Conservation (phyloP, 2,797 vertebrate genomes). For the Premnoplex brunnescens region DNA sequence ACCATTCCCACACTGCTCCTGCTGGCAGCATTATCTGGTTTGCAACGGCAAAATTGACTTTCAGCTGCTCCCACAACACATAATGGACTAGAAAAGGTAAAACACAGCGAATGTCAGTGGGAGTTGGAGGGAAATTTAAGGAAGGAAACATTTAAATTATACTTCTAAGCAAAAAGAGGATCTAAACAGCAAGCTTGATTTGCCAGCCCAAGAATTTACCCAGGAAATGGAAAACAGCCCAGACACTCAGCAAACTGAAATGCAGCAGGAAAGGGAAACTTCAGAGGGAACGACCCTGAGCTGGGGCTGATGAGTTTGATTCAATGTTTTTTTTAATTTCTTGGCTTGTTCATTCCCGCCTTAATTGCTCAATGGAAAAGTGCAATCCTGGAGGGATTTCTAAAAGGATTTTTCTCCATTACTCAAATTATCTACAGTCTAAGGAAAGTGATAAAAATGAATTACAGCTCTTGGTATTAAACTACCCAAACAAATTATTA, state of each 20-base stretch:
- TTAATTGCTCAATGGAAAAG: neutral
- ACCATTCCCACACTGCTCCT: neutral
- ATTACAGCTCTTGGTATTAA: conserved; percentile 41
- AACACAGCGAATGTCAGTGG: neutral
- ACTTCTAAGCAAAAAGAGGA: neutral
- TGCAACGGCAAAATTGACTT: neutral
- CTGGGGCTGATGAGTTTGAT: neutral
- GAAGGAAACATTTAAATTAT: neutral
- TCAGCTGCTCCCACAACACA: neutral
- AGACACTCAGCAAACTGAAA: neutral
- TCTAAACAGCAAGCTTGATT: neutral
- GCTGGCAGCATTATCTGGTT: neutral
- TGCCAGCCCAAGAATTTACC: neutral
- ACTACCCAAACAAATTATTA: conserved; percentile 58
- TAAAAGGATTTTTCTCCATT: neutral
- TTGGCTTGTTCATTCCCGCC: neutral
- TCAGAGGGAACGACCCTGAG: neutral
- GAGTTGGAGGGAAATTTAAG: neutral
- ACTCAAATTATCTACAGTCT: neutral
- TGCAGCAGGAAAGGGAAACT: neutral
- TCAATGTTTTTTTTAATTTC: neutral
- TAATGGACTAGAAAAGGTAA: neutral
- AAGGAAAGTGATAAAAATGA: neutral
- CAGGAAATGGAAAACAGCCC: neutral
- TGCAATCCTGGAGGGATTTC: neutral